Conservation (phyloP, 2,888 invertebrate species). For the Chesias legatella region DNA sequence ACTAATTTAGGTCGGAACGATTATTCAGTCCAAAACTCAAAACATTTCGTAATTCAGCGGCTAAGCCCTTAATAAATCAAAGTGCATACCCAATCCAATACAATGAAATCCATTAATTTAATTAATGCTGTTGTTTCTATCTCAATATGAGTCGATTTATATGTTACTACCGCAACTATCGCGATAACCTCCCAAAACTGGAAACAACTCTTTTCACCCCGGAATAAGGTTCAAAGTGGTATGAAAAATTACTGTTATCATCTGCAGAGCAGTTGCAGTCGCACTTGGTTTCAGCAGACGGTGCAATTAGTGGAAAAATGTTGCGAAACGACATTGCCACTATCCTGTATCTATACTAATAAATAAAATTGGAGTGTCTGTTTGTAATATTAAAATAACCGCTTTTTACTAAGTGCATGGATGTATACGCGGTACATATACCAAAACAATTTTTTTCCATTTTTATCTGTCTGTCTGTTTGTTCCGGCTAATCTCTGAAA, state of each 20-base stretch:
- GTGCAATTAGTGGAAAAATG: conserved; percentile 41
- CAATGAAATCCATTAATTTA: conserved; percentile 41
- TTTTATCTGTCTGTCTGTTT: too few relatives aligned
- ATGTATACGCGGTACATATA: too few relatives aligned
- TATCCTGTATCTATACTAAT: conserved; percentile 17
- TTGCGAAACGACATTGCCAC: conserved; percentile 26
- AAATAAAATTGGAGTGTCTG: too few relatives aligned
- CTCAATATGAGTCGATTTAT: conserved; percentile 29
- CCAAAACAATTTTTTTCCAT: too few relatives aligned
- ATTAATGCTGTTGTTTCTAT: conserved; percentile 37
- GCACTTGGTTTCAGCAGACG: conserved; percentile 32
- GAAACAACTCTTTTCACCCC: not conserved
- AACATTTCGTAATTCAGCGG: too few relatives aligned
- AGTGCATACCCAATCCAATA: conserved; percentile 17
- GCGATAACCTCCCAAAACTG: not conserved
- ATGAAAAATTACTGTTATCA: conserved; percentile 23
- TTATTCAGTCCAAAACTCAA: too few relatives aligned
- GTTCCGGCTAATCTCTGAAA: too few relatives aligned
- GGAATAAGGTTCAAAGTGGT: conserved; percentile 5
- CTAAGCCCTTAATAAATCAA: too few relatives aligned
- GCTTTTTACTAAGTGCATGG: too few relatives aligned
- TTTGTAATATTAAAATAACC: too few relatives aligned
- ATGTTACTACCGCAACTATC: conserved; percentile 7
- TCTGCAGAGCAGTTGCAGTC: conserved; percentile 30
- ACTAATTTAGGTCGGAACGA: too few relatives aligned